Evolutionary conservation across 2,888 invertebrate genomes (phyloP), one percentile per base, ranked within the genome.

Genomic region (Glyphotaelius pellucidus): DNA sequence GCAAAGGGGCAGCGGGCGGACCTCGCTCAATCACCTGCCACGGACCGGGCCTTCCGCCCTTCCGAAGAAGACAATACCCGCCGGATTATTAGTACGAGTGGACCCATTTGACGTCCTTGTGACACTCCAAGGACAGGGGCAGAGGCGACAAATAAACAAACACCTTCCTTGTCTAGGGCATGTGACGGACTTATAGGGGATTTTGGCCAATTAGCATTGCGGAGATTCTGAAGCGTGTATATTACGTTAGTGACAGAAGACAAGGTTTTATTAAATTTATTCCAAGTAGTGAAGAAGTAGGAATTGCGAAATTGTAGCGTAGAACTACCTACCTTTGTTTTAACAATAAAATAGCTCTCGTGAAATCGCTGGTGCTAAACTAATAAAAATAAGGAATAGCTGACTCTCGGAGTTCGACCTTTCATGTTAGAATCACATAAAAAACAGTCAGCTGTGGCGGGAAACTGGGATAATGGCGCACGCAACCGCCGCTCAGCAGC

Each of bases 11-110:
- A 52, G 47, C 31, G n/a, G 90, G 67, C 32, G 52, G 52, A 88
- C 88, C 91, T 80, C 88, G 67, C 88, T 88, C 91, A 47, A 88
- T 91, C 91, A 88, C 83, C 91, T 91, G 87, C 87, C 91, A 83
- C 30, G 52, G 81, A 35, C 87, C 87, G 87, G 47, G 12, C 38
- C 87, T 87, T 87, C 52, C 87, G 87, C 67, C 52, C 87, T 67
- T 52, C 85, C 85, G 85, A 9, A 30, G 85, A 38, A 85, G 86
- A 86, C 86, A 86, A 86, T 86, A n/a, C 35, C 83, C 35, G 47
- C 86, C 86, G 86, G 86, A 86, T 32, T 32, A 81, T 81, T 81
- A 81, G 81, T 4, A 31, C 81, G 67, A 67, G 67, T 67, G 67
- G 25, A 67, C 67, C 67, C 67, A 67, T 67, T 25, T 67, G 67